Evolutionary conservation across 2,888 invertebrate species (phyloP).

Genomic region (Boloria euphrosyne): DNA sequence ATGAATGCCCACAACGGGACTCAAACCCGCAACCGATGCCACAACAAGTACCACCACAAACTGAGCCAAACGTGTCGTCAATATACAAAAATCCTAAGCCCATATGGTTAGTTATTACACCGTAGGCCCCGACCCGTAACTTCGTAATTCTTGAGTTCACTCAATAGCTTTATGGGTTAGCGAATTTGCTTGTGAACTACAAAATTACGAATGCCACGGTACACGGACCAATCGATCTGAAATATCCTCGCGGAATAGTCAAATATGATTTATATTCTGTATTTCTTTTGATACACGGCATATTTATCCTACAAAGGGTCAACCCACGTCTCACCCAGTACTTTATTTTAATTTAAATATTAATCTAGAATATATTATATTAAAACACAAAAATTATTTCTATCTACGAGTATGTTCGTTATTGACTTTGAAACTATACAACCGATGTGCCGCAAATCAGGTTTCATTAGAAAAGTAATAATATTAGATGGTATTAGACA

Average conservation of each 20-base stretch:
- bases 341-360: too few species aligned
- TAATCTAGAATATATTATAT: too few species aligned
- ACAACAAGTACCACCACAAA: neutral
- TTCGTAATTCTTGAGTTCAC: constrained; percentile 31
- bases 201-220: constrained; percentile 45
- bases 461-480: too few species aligned
- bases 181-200: constrained; percentile 54
- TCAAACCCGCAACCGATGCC: neutral
- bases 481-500: too few species aligned
- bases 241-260: constrained; percentile 11
- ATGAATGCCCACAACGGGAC: too few species aligned
- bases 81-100: neutral
- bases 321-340: too few species aligned
- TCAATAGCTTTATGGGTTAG: constrained; percentile 49
- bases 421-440: too few species aligned
- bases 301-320: neutral
- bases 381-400: too few species aligned
- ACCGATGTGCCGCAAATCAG: too few species aligned
- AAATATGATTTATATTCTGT: constrained; percentile 1
- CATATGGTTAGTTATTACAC: constrained; percentile 8
- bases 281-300: neutral
- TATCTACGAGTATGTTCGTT: too few species aligned
- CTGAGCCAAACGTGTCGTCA: too few species aligned
- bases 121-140: constrained; percentile 21
- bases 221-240: constrained; percentile 37